Evolutionary conservation across 92 coral and sea anemone species (phyloP).

Genomic region (Umimayanthus kanabou): DNA sequence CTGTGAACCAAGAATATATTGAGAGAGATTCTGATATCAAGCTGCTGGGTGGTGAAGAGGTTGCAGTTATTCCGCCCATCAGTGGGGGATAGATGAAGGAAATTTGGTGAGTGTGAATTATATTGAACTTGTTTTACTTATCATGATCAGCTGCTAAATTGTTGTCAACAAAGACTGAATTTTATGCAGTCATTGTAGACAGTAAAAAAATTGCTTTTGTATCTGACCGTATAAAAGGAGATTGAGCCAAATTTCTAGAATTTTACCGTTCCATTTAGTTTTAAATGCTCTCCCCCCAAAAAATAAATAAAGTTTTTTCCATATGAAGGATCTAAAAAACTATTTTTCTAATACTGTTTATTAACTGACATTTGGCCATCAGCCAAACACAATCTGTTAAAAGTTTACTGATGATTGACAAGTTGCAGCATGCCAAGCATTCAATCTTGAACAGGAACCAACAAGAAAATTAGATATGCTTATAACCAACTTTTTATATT

Average conservation of each 20-base stretch:
- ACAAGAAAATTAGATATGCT: neutral
- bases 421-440: neutral
- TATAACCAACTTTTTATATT: neutral
- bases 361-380: neutral
- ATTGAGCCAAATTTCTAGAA: neutral
- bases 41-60: conserved; percentile 76
- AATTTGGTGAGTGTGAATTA: conserved; percentile 40
- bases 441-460: neutral
- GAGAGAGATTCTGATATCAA: conserved; percentile 61
- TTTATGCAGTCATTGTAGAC: neutral
- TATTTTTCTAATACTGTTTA: neutral
- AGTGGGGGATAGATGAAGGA: conserved; percentile 83
- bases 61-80: conserved; percentile 95
- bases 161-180: neutral
- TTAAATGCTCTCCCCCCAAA: neutral
- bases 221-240: neutral
- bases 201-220: neutral
- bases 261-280: neutral
- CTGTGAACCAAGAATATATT: conserved; percentile 87
- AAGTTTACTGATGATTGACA: conserved; percentile 2
- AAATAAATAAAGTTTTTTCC: neutral
- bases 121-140: no score
- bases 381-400: neutral
- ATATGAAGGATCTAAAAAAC: neutral
- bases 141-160: neutral